Evolutionary conservation across 2,888 invertebrate species (phyloP), one percentile per base, ranked within the genome.

Genomic region (Cerceris ruficornis): DNA sequence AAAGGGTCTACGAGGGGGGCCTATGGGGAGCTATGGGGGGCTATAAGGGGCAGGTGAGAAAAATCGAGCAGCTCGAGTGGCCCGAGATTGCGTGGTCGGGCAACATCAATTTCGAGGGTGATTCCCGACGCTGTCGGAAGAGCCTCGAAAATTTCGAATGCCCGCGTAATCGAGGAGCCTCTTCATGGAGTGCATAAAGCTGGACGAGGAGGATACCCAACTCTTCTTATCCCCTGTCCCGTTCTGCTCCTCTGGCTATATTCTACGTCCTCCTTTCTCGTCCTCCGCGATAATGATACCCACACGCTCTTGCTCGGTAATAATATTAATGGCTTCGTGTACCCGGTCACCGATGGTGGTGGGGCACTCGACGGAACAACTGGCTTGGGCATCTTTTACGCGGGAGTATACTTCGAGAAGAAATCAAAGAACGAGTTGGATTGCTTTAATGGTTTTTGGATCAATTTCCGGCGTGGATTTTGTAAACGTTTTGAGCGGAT

Each of bases 301-400:
- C 74, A 77, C 81, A 80, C 83, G 77, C 67, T 76, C 76, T 78
- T 74, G 52, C 81, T 76, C 67, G 76, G 80, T 85, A 82, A 80
- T 83, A 82, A 85, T 83, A 85, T 85, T 80, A 82, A 86, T 83
- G 82, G 78, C 73, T 77, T 78, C 69, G 74, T 77, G 74, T 79
- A 79, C 64, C 42, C 43, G 57, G 73, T 54, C 69, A 69, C 64
- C 69, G 61, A 69, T 71, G 66, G 59, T 28, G 69, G 49, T 58
- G 17, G 46, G 5, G 14, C 41, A 50, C n/a, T n/a, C 28, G 28
- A 43, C 43, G 11, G 50, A 54, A 41, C 1, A 28, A 28, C 28
- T 28, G 1, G 28, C 28, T 4, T 28, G 28, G 28, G 2, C 28
- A 28, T 28, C 28, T 28, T 28, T 28, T 28, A 28, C 28, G 28